These are phyloP conservation scores for Vicugna pacos DNA, from an alignment of 2,113 vertebrate genomes.

Conservation along the genomic window DNA sequence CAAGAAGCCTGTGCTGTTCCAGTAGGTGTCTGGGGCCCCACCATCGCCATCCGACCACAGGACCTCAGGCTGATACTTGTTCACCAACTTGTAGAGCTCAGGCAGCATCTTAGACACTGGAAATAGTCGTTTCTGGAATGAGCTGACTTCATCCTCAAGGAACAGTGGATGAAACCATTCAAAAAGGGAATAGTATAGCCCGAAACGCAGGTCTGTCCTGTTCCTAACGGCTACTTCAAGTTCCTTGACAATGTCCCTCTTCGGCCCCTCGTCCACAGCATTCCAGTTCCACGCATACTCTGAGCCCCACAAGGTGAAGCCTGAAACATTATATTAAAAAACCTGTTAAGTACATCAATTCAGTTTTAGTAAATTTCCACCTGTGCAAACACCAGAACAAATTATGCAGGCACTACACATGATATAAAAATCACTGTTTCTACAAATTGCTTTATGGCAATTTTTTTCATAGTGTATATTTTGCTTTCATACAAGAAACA, in stretches of 20 bases:
- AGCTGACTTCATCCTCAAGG: conserved; percentile 87
- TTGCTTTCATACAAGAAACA: not conserved
- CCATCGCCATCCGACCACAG: conserved; percentile 97
- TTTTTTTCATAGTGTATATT: not conserved
- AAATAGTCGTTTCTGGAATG: conserved; percentile 90
- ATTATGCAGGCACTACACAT: not conserved
- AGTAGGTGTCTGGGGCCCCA: conserved; percentile 93
- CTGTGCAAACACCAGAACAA: not conserved
- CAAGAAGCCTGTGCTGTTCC: conserved; percentile 97
- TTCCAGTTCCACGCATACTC: conserved; percentile 98
- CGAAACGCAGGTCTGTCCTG: conserved; percentile 90
- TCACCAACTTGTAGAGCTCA: conserved; percentile 94
- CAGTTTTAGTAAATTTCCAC: not conserved
- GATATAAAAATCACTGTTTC: not conserved
- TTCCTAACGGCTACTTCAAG: conserved; percentile 89
- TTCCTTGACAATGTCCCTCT: conserved; percentile 93
- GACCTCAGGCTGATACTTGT: conserved; percentile 93
- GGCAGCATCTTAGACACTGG: conserved; percentile 92
- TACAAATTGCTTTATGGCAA: not conserved
- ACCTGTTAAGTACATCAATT: not conserved
- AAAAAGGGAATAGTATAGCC: conserved; percentile 97
- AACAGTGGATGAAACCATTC: conserved; percentile 98
- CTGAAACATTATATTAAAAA: conserved; percentile 83
- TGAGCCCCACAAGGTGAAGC: conserved; percentile 97
- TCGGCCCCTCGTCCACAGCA: conserved; percentile 92